Base-by-base conservation (phyloP, 2,113 vertebrate genomes). In the Embiotoca jacksoni region DNA sequence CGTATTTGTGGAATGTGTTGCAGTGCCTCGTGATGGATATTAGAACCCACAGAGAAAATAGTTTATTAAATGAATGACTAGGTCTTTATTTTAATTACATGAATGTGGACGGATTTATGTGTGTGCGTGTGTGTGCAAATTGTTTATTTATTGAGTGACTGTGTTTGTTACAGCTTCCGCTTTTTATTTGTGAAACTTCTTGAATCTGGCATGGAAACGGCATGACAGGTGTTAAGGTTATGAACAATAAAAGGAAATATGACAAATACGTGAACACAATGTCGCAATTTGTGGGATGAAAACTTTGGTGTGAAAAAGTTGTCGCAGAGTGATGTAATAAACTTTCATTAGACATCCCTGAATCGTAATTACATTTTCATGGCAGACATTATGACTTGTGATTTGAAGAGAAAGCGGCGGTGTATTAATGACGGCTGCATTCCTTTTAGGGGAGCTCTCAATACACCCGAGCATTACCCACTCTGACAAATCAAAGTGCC, bases 81-180 rank as follows among this genome's bases (percentile, higher is more conserved):
- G 33, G 53, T 79, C 79, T 54, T 85, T 76, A 71, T 86, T 86
- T 89, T 78, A 53, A 81, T 64, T 78, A 69, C 72, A 79, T 80
- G 86, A 85, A 88, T 78, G 85, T 84, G 87, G 23, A 85, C 84
- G 30, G 78, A 84, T 88, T 86, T 82, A 52, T 88, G 67, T 81
- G 83, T 83, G 83, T 78, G 87, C 84, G 61, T 89, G 71, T 83
- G 86, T 84, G 81, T 85, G 86, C 79, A 80, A 65, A 60, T 67
- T 85, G 78, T 91, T 91, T 87, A 91, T 91, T 93, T 91, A 92
- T 91, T 89, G 88, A 88, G 91, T 88, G 82, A 88, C 86, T 91
- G 85, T 89, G 49, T 80, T 88, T 83, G 83, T 83, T 81, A 85
- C 59, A 49, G 90, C 78, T 88, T 84, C 75, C 67, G 83, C 87